These are phyloP conservation scores for Ophion slaviceki DNA, from an alignment of 2,888 invertebrate species.

Conservation along the genomic window DNA sequence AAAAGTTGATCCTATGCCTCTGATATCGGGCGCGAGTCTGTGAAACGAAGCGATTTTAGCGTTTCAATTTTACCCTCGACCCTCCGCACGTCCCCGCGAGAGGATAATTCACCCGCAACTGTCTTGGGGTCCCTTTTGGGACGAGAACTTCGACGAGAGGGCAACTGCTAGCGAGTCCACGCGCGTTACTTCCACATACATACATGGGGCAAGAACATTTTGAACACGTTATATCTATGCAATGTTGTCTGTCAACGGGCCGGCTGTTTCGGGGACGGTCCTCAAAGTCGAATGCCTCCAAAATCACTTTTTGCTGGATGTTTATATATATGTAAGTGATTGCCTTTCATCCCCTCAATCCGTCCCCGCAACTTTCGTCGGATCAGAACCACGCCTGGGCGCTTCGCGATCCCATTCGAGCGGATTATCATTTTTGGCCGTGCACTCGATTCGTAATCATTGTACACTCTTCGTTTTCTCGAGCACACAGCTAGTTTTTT, in stretches of 20 bases:
- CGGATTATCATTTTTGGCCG: slow-evolving; percentile 46
- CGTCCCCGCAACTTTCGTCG: background rate
- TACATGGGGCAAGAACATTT: background rate
- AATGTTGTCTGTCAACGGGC: background rate
- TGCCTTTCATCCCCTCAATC: slow-evolving; percentile 7
- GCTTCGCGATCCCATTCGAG: slow-evolving; percentile 11
- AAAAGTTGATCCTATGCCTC: slow-evolving; percentile 80
- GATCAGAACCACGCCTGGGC: background rate
- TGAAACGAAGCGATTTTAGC: slow-evolving; percentile 72
- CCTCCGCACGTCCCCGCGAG: slow-evolving; percentile 40
- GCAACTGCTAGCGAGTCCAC: background rate
- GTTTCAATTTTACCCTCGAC: slow-evolving; percentile 72
- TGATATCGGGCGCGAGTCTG: slow-evolving; percentile 68
- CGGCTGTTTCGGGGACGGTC: background rate
- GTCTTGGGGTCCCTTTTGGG: slow-evolving; percentile 37
- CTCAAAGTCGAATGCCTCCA: background rate
- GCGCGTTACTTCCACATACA: background rate
- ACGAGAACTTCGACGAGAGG: no score
- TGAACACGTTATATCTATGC: background rate
- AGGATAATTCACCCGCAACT: slow-evolving; percentile 73
- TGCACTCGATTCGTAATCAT: background rate
- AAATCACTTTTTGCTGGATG: background rate
- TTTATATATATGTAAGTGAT: background rate
- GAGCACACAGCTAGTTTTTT: background rate
- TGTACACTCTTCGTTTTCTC: background rate